These are phyloP conservation scores for Philhelius pedissequus DNA, from an alignment of 2,888 invertebrate species.

Conservation along the genomic window DNA sequence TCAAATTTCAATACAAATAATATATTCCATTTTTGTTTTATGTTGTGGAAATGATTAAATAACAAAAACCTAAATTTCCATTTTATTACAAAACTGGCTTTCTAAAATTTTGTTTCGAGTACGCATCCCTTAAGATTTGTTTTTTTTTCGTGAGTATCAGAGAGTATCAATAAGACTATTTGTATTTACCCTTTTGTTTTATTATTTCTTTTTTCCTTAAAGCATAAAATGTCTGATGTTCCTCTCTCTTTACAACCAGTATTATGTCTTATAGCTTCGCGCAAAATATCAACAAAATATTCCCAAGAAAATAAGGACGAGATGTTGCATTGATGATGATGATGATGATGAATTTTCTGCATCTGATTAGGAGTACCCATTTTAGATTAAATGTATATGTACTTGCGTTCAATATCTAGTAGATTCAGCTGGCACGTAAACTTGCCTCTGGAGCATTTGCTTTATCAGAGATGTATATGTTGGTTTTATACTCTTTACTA, in stretches of 20 bases:
- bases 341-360: constrained; percentile 7
- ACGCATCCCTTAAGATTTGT: background rate
- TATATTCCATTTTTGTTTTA: too few relatives aligned
- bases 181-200: background rate
- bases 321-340: constrained; percentile 4
- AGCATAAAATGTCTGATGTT: background rate
- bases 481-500: too few relatives aligned
- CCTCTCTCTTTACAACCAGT: background rate
- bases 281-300: background rate
- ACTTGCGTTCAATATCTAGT: background rate
- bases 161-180: background rate
- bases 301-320: background rate
- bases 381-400: background rate
- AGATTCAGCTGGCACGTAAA: background rate
- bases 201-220: background rate
- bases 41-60: background rate
- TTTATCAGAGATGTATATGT: background rate
- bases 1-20: too few relatives aligned
- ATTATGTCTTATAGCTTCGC: background rate
- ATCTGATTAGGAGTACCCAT: background rate
- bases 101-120: background rate
- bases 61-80: background rate
- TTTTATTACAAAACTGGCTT: background rate
- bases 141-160: background rate
- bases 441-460: background rate